Conservation (phyloP, 2,888 invertebrate genomes). For the Cabera pusaria region DNA sequence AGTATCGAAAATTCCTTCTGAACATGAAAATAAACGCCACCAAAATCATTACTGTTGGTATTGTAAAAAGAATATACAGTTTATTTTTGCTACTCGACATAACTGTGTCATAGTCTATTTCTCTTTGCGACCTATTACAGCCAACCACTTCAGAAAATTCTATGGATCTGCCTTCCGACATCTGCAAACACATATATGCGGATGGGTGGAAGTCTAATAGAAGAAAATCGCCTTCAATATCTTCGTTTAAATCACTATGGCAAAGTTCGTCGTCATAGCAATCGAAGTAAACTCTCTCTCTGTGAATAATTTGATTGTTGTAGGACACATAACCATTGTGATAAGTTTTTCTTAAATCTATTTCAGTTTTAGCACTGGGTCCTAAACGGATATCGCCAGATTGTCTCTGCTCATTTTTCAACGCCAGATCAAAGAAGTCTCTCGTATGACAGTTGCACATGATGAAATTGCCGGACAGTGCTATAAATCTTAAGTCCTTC, state of each 20-base stretch:
- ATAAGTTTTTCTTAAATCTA: too few relatives aligned
- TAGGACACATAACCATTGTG: slow-evolving; percentile 49
- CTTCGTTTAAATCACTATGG: slow-evolving; percentile 24
- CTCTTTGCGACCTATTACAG: slow-evolving; percentile 41
- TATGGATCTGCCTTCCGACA: slow-evolving; percentile 38
- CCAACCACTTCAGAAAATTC: slow-evolving; percentile 36
- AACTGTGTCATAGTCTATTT: slow-evolving; percentile 29
- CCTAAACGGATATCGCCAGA: neutral
- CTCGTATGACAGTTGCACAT: slow-evolving; percentile 83
- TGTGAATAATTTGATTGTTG: slow-evolving; percentile 39
- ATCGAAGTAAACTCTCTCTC: slow-evolving; percentile 33
- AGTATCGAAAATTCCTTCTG: slow-evolving; percentile 83
- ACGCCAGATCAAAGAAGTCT: slow-evolving; percentile 71
- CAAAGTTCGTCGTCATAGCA: slow-evolving; percentile 27
- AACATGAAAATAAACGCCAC: slow-evolving; percentile 41
- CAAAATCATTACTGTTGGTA: slow-evolving; percentile 49
- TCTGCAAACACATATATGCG: slow-evolving; percentile 47
- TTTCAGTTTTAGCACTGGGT: neutral
- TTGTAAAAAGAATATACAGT: slow-evolving; percentile 40
- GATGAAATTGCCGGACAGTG: slow-evolving; percentile 82
- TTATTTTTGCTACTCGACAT: slow-evolving; percentile 32
- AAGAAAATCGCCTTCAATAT: slow-evolving; percentile 41
- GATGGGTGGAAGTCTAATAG: slow-evolving; percentile 48
- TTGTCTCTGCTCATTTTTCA: slow-evolving; percentile 36
- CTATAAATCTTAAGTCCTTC: slow-evolving; percentile 64